phyloP scores from a whole-genome alignment of 2,797 vertebrate genomes.

The Phrynocephalus vlangalii region DNA sequence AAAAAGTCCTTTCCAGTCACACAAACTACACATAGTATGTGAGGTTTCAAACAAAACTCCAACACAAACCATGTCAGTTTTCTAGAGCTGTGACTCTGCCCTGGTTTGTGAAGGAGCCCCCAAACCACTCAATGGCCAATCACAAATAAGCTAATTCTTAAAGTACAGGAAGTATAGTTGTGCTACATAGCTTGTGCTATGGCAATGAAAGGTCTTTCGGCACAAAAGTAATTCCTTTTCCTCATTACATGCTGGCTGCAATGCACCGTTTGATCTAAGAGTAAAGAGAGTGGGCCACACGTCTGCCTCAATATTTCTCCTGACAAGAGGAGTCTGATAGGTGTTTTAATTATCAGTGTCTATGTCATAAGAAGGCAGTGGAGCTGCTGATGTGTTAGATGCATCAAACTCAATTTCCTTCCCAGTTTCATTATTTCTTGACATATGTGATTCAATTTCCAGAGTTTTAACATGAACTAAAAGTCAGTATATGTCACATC shows the following conservation, averaged over 20 bases:
- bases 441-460: constrained; percentile 61
- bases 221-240: background rate
- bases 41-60: no score
- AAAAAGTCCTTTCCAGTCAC: no score
- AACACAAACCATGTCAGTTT: no score
- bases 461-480: constrained; percentile 62
- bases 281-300: background rate
- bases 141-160: no score
- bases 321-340: constrained; percentile 31
- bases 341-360: constrained; percentile 56
- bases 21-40: no score
- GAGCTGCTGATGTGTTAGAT: constrained; percentile 57
- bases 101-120: no score
- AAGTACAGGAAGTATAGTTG: no score
- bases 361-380: constrained; percentile 46
- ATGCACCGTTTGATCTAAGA: background rate
- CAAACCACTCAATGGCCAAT: no score
- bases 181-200: no score
- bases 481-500: constrained; percentile 43
- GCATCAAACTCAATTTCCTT: constrained; percentile 54
- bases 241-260: background rate
- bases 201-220: no score
- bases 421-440: constrained; percentile 59
- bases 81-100: no score
- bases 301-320: background rate